Base-by-base conservation (phyloP, 2,888 invertebrate genomes). In the Eilema caniola region DNA sequence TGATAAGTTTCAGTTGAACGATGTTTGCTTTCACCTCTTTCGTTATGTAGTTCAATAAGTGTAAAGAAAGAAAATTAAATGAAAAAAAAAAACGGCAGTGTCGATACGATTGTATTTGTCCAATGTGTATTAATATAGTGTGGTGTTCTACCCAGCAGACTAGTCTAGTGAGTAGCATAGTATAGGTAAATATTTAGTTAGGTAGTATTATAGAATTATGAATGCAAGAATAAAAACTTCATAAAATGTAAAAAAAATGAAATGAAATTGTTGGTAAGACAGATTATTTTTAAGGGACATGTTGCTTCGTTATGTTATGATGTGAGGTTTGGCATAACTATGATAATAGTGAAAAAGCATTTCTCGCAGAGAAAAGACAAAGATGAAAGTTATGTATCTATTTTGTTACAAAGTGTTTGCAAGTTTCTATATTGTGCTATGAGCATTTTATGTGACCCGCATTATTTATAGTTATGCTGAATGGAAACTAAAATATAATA, bases 261-360 rank as follows among this genome's bases (percentile, higher is more conserved):
- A 92, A 95, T 95, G 95, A 96, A 96, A 95, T 96, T 95, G 96
- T 96, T 95, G 94, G 94, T 96, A 95, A 96, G 95, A 96, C 95
- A 96, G 96, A 95, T 94, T 96, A 96, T 96, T 96, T 96, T 96
- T 96, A 96, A 95, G 94, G 95, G 90, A 94, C 94, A 94, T 95
- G 95, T 95, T 94, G 95, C 95, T 95, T 95, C 93, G 93, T 95
- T 95, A 92, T 93, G 94, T 95, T 95, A 93, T 90, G 92, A 87
- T 89, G 91, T 92, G 92, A 86, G 91, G 92, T 95, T 95, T 93
- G 95, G 95, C 95, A 94, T 95, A 95, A 95, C 95, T 95, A 95
- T 94, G 90, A 89, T 95, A 93, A 93, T 93, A 91, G 91, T 92
- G 90, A 88, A 84, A 89, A 89, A 89, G 89, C 91, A 89, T 90